phyloP scores from a whole-genome alignment of 2,888 invertebrate genomes.

The Brachylomia viminalis region DNA sequence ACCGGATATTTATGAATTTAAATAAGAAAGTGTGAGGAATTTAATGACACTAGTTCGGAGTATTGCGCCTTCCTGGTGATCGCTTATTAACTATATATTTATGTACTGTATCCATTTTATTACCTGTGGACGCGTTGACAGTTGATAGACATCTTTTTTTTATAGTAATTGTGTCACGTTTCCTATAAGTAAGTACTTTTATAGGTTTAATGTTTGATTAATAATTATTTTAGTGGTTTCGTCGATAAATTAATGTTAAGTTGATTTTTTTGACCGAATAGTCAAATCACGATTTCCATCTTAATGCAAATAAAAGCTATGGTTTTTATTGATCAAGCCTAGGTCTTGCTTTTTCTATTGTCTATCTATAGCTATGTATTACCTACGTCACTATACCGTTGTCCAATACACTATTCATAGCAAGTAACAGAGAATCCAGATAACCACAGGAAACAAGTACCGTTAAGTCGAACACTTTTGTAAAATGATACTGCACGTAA shows the following conservation, averaged over 20 bases:
- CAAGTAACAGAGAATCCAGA: constrained; percentile 55
- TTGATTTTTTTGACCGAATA: no score
- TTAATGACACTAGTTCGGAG: constrained; percentile 86
- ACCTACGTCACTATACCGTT: constrained; percentile 41
- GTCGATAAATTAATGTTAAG: constrained; percentile 20
- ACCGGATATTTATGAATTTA: constrained; percentile 91
- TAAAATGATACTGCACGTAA: constrained; percentile 69
- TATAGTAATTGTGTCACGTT: constrained; percentile 71
- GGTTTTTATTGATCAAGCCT: constrained; percentile 10
- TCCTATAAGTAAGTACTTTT: constrained; percentile 60
- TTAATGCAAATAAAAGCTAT: not conserved
- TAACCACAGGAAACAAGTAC: constrained; percentile 60
- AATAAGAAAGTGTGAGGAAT: constrained; percentile 90
- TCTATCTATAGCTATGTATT: constrained; percentile 15
- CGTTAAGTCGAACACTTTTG: constrained; percentile 65
- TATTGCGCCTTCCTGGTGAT: constrained; percentile 79
- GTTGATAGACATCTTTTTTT: constrained; percentile 68
- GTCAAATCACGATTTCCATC: no score
- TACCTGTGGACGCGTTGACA: constrained; percentile 77
- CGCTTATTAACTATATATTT: constrained; percentile 82
- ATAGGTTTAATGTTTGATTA: constrained; percentile 61
- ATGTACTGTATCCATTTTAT: constrained; percentile 76
- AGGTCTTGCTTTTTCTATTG: constrained; percentile 6
- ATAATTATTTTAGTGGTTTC: constrained; percentile 36
- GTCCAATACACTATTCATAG: constrained; percentile 50